Percentiles rank a stretch among this genome's conserved stretches.
Conservation (phyloP, 2,797 vertebrate genomes). For the Rhodeus uyekii region DNA sequence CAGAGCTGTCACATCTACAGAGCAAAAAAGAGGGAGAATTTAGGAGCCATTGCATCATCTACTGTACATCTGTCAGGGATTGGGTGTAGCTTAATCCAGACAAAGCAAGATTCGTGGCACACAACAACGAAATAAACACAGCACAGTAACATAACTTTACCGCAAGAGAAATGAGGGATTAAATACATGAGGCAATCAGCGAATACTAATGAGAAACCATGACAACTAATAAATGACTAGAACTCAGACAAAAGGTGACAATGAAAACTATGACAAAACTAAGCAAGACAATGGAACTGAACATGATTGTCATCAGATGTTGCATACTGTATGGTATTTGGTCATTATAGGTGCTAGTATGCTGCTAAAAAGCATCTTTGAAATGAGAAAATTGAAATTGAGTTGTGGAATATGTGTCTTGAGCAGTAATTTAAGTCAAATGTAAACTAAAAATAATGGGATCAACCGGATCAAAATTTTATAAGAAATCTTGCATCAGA, state of each 20-base stretch:
- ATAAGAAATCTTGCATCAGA: background rate
- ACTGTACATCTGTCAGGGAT: background rate
- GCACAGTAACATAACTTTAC: background rate
- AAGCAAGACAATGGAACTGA: background rate
- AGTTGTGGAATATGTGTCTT: background rate
- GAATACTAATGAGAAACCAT: background rate
- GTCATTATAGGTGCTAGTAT: background rate
- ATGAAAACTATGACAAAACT: background rate
- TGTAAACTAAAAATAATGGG: background rate
- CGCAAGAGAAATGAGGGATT: background rate
- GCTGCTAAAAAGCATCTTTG: background rate
- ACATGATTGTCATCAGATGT: background rate
- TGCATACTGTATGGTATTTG: background rate
- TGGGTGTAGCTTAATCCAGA: background rate
- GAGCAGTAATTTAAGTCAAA: background rate
- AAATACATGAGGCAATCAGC: background rate
- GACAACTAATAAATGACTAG: background rate
- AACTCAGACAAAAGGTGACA: background rate
- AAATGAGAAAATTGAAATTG: background rate
- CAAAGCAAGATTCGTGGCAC: background rate
- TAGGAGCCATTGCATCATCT: background rate
- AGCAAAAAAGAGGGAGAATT: background rate
- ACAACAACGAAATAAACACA: background rate
- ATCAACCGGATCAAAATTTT: background rate
- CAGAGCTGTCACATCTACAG: slow-evolving; percentile 19